Conservation (phyloP, 2,113 vertebrate species). For the sheep (Ovis aries) region DNA sequence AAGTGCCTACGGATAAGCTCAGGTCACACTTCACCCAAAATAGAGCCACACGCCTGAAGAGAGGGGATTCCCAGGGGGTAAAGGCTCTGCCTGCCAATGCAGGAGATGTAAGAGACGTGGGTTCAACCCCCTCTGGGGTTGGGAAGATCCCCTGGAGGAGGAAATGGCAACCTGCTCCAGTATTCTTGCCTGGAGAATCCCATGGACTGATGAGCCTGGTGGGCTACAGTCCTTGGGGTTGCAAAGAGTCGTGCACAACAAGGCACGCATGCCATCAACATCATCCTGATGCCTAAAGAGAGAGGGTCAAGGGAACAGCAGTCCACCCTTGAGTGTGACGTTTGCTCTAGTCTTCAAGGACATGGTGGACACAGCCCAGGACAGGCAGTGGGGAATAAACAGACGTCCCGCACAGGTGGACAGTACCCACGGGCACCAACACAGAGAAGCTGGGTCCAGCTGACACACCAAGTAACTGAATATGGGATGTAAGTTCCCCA, state of each 20-base stretch:
- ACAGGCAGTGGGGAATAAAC: neutral
- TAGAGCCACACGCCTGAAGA: neutral
- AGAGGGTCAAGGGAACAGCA: accelerated
- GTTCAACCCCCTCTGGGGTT: neutral
- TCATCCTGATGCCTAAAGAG: neutral
- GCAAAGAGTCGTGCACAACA: neutral
- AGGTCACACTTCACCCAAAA: neutral
- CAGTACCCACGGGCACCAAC: accelerated
- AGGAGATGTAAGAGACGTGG: neutral
- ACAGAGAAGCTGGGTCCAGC: neutral
- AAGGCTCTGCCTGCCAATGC: neutral
- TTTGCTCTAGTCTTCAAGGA: neutral
- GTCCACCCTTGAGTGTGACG: accelerated
- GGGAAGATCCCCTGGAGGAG: neutral
- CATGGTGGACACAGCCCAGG: accelerated
- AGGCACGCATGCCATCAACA: neutral
- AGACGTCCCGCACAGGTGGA: accelerated
- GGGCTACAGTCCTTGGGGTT: neutral
- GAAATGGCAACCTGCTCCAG: neutral
- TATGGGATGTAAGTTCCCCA: accelerated
- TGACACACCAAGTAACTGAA: accelerated
- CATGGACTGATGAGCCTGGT: neutral
- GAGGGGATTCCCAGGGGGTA: neutral
- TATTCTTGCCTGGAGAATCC: neutral
- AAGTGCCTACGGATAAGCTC: accelerated